Evolutionary conservation across 2,113 vertebrate genomes (phyloP).

Genomic region (Cyprinodon variegatus): DNA sequence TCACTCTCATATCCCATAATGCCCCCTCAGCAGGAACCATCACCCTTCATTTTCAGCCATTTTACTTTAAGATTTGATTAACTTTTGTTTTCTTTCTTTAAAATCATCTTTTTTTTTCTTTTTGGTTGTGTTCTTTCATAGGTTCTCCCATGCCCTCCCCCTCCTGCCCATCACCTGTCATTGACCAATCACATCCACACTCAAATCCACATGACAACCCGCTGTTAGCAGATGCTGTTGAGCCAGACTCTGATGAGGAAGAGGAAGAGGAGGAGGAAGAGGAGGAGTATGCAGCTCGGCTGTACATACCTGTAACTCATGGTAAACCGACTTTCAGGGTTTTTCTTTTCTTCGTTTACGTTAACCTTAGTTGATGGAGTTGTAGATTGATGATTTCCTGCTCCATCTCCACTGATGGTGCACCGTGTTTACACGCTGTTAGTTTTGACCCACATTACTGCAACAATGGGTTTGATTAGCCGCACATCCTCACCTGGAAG

Average conservation of each 20-base stretch:
- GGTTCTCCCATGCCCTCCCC: conserved; percentile 76
- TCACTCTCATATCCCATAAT: neutral
- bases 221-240: conserved; percentile 54
- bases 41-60: conserved; percentile 1
- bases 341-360: neutral
- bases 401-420: neutral
- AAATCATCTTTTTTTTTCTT: conserved; percentile 33
- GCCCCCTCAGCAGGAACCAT: conserved; percentile 19
- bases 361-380: neutral
- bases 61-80: conserved; percentile 22
- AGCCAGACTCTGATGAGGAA: conserved; percentile 60
- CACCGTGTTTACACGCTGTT: neutral
- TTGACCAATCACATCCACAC: conserved; percentile 72
- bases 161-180: conserved; percentile 72
- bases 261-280: conserved; percentile 55
- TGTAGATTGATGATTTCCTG: neutral
- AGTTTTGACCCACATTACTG: conserved; percentile 4
- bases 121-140: conserved; percentile 57
- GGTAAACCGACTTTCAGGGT: conserved; percentile 54
- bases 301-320: conserved; percentile 69
- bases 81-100: conserved; percentile 26
- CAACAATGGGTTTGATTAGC: conserved; percentile 14
- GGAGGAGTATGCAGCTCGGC: conserved; percentile 62
- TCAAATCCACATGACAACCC: conserved; percentile 61
- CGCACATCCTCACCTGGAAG: neutral